Evolutionary conservation across 2,797 vertebrate genomes (phyloP).

Genomic region (Nannoperca australis): DNA sequence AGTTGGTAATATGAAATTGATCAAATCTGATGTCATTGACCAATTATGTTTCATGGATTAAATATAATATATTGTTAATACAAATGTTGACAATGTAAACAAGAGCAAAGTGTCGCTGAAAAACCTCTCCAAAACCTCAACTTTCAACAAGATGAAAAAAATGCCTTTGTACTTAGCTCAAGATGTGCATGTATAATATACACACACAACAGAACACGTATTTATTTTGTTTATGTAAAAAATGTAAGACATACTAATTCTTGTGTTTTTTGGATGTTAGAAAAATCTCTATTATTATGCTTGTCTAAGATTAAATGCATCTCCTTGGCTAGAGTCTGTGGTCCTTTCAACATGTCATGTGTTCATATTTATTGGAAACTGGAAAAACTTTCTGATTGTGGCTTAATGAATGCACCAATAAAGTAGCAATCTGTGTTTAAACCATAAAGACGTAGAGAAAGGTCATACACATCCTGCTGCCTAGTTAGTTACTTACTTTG

Average conservation of each 20-base stretch:
- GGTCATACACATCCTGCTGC: background rate
- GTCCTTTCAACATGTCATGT: background rate
- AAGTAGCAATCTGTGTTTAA: background rate
- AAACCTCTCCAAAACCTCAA: background rate
- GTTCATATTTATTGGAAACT: background rate
- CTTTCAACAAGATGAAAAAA: background rate
- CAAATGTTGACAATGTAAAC: background rate
- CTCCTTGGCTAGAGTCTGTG: background rate
- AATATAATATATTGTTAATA: background rate
- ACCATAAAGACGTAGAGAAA: background rate
- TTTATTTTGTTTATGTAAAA: background rate
- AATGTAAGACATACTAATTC: background rate
- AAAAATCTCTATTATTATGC: background rate
- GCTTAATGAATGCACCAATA: too few species aligned
- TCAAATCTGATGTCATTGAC: background rate
- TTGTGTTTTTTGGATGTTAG: too few species aligned
- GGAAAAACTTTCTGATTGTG: background rate
- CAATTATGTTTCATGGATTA: background rate
- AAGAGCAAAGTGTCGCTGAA: background rate
- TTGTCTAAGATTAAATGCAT: background rate
- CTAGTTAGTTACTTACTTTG: fast-evolving
- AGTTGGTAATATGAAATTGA: background rate
- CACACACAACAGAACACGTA: background rate
- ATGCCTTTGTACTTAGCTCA: background rate
- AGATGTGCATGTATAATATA: background rate